A percentile compares a stretch with the other conserved stretches of the same genome.
Evolutionary conservation across 2,888 invertebrate genomes (phyloP).

Genomic region (Eumerus sabulonum): DNA sequence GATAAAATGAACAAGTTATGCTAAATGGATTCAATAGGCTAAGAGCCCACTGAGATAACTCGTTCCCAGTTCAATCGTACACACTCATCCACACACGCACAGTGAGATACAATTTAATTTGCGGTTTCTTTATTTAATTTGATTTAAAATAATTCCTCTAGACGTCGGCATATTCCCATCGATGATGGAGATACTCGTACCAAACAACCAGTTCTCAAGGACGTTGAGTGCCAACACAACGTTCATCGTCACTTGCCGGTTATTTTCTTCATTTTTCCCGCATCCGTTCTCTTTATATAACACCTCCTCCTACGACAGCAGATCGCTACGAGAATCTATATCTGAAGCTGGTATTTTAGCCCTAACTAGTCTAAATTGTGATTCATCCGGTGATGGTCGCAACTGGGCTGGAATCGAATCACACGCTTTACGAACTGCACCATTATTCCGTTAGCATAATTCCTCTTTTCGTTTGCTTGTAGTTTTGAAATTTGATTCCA

Average conservation of each 20-base stretch:
- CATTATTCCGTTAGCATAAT: conserved; percentile 52
- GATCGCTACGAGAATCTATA: conserved; percentile 9
- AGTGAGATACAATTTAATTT: conserved; percentile 44
- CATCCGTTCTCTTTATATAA: no score
- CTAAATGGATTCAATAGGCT: conserved; percentile 46
- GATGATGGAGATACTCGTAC: conserved; percentile 12
- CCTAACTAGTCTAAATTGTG: conserved; percentile 63
- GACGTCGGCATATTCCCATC: conserved; percentile 51
- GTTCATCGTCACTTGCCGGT: no score
- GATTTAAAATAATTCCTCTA: conserved; percentile 41
- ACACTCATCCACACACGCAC: no score
- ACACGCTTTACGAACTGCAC: conserved; percentile 39
- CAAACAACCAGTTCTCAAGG: conserved; percentile 67
- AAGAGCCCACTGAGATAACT: conserved; percentile 44
- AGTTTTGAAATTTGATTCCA: conserved; percentile 30
- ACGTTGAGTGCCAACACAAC: conserved; percentile 49
- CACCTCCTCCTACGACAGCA: conserved; percentile 42
- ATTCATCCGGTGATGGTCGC: conserved; percentile 64
- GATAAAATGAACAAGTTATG: conserved; percentile 29
- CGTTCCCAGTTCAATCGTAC: conserved; percentile 21
- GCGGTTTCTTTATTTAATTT: conserved; percentile 58
- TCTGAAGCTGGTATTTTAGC: conserved; percentile 38
- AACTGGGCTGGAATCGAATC: conserved; percentile 15
- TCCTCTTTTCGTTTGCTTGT: conserved; percentile 16
- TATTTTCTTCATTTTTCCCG: no score